These are phyloP conservation scores for Bagarius yarrelli DNA, from an alignment of 2,113 vertebrate species.

Conservation along the genomic window DNA sequence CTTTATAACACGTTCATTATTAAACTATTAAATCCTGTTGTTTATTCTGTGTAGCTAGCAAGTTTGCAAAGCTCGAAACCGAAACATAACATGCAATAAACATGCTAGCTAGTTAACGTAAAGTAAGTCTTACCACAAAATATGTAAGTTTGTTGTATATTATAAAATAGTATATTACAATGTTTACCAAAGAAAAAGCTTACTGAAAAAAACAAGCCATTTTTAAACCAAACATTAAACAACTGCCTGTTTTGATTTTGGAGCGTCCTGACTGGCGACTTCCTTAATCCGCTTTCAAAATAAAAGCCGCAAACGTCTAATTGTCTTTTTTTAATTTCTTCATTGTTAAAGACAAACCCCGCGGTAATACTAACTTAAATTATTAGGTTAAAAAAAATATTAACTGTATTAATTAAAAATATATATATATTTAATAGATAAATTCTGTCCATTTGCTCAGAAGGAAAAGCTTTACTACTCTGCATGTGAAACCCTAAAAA, in stretches of 20 bases:
- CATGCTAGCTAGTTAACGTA: neutral
- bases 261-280: neutral
- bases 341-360: neutral
- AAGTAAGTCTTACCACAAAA: neutral
- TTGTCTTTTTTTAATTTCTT: neutral
- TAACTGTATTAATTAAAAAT: too few species aligned
- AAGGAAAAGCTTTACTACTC: neutral
- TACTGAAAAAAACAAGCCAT: neutral
- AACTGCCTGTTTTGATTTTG: slow-evolving; percentile 8
- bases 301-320: neutral
- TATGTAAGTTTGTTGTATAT: too few species aligned
- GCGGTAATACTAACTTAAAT: too few species aligned
- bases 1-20: neutral
- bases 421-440: neutral
- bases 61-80: neutral
- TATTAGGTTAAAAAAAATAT: too few species aligned
- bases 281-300: neutral
- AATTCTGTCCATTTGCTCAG: neutral
- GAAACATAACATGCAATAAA: neutral
- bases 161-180: neutral
- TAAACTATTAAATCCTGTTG: neutral
- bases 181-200: too few species aligned
- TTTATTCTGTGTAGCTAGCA: neutral
- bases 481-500: neutral
- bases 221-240: neutral